These are phyloP conservation scores for Penaeus japonicus DNA, from an alignment of 1,140 invertebrate species.

Conservation along the genomic window DNA sequence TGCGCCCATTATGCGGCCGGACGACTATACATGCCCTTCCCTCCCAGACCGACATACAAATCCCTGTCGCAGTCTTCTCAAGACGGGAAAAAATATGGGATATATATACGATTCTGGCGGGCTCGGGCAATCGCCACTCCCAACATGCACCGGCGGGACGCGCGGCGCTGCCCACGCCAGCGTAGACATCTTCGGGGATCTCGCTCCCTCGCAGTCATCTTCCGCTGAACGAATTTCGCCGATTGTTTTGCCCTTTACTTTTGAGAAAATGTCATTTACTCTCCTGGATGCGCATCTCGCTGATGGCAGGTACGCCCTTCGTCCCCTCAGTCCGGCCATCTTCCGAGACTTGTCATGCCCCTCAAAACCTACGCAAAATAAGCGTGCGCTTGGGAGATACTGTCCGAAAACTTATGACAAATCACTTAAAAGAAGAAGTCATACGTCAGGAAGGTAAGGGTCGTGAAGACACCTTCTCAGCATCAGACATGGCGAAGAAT, in stretches of 20 bases:
- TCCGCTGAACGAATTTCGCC: not conserved
- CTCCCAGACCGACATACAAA: not conserved
- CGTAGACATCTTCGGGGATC: conserved; percentile 29
- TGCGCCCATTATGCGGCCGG: too few species aligned
- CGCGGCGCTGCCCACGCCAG: conserved; percentile 23
- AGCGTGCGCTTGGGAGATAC: not conserved
- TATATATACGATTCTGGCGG: conserved; percentile 35
- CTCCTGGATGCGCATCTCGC: not conserved
- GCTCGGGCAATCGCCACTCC: conserved; percentile 34
- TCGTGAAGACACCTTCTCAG: not conserved
- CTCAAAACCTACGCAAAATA: too few species aligned
- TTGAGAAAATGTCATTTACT: not conserved
- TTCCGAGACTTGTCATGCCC: too few species aligned
- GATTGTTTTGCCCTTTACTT: not conserved
- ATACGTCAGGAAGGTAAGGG: not conserved
- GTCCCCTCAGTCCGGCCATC: too few species aligned
- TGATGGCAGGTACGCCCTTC: not conserved
- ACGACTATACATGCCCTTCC: not conserved
- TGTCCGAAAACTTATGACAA: not conserved
- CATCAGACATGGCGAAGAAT: not conserved
- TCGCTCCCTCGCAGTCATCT: not conserved
- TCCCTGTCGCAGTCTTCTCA: not conserved
- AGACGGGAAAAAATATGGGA: not conserved
- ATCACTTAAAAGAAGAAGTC: not conserved
- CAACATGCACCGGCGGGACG: conserved; percentile 52